Percentiles rank a stretch among this genome's conserved stretches.
phyloP scores from a whole-genome alignment of 2,888 invertebrate genomes.

The Idaea aversata region DNA sequence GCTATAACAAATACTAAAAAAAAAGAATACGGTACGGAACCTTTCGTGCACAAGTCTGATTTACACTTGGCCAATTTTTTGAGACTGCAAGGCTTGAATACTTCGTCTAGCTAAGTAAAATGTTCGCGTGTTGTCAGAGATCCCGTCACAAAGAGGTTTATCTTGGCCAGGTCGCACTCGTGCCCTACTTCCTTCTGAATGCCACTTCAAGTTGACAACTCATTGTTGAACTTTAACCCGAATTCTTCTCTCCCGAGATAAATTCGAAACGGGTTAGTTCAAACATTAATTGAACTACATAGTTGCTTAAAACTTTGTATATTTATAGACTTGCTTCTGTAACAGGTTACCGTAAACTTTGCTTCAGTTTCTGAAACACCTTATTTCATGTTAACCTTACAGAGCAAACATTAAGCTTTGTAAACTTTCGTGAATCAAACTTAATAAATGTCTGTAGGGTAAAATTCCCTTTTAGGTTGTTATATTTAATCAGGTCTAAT shows the following conservation, averaged over 20 bases:
- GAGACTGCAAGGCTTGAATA: not conserved
- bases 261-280: constrained; percentile 17
- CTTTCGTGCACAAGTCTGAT: too few relatives aligned
- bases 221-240: constrained; percentile 46
- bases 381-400: constrained; percentile 9
- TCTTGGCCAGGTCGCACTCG: constrained; percentile 39
- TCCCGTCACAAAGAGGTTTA: constrained; percentile 38
- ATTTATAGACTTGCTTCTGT: not conserved
- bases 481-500: constrained; percentile 19
- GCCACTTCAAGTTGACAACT: constrained; percentile 38
- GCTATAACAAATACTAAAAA: too few relatives aligned
- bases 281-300: not conserved
- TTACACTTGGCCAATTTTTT: not conserved
- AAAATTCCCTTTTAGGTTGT: constrained; percentile 16
- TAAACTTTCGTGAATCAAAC: constrained; percentile 15
- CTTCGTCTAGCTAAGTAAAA: constrained; percentile 10
- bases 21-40: too few relatives aligned
- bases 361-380: constrained; percentile 2
- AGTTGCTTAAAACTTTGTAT: not conserved
- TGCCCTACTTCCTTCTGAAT: constrained; percentile 51
- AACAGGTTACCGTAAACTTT: constrained; percentile 2
- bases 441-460: constrained; percentile 19
- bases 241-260: constrained; percentile 22
- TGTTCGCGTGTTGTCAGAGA: constrained; percentile 14
- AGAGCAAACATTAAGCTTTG: constrained; percentile 12